Percentiles rank a stretch among this genome's conserved stretches.
Evolutionary conservation across 2,113 vertebrate genomes (phyloP).

Genomic region (Passer montanus): DNA sequence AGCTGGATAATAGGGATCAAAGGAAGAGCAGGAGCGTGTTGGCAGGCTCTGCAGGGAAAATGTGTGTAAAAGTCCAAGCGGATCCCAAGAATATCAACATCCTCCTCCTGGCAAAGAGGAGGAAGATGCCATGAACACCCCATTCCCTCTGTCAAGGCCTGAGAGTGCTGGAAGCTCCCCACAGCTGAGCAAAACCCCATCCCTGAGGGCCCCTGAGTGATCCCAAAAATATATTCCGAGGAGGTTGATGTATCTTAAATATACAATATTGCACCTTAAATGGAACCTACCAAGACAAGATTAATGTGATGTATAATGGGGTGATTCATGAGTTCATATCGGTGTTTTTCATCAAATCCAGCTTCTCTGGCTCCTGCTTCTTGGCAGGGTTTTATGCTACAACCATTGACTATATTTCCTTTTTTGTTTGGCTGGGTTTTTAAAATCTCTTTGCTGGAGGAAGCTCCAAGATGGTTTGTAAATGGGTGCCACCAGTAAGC

Average conservation of each 20-base stretch:
- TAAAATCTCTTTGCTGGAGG: background rate
- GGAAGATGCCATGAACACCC: too few species aligned
- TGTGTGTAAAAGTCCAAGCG: fast-evolving
- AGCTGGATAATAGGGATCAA: background rate
- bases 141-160: background rate
- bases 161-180: background rate
- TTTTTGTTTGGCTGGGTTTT: background rate
- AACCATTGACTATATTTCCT: background rate
- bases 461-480: background rate
- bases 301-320: background rate
- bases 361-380: background rate
- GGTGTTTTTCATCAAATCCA: background rate
- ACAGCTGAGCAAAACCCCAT: background rate
- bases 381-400: background rate
- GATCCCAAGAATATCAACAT: background rate
- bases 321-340: background rate
- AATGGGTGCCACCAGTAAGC: background rate
- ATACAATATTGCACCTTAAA: background rate
- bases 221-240: background rate
- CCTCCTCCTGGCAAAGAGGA: background rate
- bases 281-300: background rate
- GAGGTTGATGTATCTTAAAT: background rate
- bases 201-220: background rate
- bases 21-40: background rate
- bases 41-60: background rate